Conservation (phyloP, 2,888 invertebrate genomes). For the Rhingia rostrata region DNA sequence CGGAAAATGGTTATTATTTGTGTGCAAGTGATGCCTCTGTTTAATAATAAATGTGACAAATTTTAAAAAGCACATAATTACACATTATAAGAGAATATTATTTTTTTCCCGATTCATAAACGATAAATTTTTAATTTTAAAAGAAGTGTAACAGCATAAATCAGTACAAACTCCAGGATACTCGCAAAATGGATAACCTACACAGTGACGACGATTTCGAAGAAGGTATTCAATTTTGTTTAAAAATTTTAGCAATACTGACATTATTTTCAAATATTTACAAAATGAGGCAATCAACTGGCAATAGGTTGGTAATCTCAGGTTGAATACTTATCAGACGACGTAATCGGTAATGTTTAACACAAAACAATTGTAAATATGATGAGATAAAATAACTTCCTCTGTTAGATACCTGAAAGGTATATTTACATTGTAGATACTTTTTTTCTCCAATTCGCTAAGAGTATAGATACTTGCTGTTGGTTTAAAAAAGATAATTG, state of each 20-base stretch:
- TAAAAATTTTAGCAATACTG: neutral
- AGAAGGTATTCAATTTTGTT: constrained; percentile 60
- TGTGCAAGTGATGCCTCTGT: constrained; percentile 70
- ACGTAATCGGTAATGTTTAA: constrained; percentile 49
- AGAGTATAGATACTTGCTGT: neutral
- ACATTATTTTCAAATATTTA: constrained; percentile 3
- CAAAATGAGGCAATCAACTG: constrained; percentile 43
- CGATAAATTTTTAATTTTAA: constrained; percentile 30
- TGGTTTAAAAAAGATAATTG: too few species aligned
- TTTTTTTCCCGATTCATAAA: constrained; percentile 42
- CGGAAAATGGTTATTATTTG: constrained; percentile 35
- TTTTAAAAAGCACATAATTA: constrained; percentile 26
- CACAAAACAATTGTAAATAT: constrained; percentile 48
- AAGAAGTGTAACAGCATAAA: constrained; percentile 5
- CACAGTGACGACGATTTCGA: constrained; percentile 52
- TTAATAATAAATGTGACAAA: constrained; percentile 70
- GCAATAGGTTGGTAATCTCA: constrained; percentile 40
- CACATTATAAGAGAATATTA: constrained; percentile 9
- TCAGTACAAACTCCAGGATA: constrained; percentile 35
- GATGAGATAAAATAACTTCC: constrained; percentile 43
- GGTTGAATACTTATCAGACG: constrained; percentile 47
- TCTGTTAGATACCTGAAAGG: constrained; percentile 49
- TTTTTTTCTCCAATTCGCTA: constrained; percentile 39
- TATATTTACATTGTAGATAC: constrained; percentile 62
- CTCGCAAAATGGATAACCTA: constrained; percentile 52